Evolutionary conservation across 2,888 invertebrate genomes (phyloP).

Genomic region (Cancer borealis): DNA sequence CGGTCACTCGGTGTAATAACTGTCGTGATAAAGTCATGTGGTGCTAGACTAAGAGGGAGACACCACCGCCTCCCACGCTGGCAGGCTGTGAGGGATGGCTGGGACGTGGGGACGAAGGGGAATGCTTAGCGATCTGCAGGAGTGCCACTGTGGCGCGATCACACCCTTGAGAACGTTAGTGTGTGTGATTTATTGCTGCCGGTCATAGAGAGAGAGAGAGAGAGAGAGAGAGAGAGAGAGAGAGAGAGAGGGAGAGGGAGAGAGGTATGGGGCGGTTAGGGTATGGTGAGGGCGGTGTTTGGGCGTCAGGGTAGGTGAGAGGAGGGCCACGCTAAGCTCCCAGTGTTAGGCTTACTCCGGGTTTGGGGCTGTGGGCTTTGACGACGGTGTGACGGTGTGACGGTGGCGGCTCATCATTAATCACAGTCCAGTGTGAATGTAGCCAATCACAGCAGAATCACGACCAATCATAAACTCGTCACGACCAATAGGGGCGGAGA

Average conservation of each 20-base stretch:
- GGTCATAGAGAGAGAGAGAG: conserved; percentile 6
- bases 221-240: conserved; percentile 41
- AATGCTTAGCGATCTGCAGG: background rate
- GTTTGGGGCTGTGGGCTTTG: conserved; percentile 16
- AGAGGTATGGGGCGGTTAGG: background rate
- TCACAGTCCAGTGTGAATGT: conserved; percentile 64
- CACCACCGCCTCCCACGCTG: background rate
- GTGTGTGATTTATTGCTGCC: background rate
- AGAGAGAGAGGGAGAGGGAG: conserved; percentile 41
- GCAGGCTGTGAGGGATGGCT: background rate
- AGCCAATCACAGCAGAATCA: conserved; percentile 69
- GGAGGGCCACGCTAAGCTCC: background rate
- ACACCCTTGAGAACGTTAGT: background rate
- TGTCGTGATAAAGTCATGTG: background rate
- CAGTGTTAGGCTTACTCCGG: conserved; percentile 29
- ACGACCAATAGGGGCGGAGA: conserved; percentile 70
- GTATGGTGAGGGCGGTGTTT: background rate
- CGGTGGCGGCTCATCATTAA: conserved; percentile 69
- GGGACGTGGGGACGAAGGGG: background rate
- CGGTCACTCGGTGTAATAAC: background rate
- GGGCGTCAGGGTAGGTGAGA: background rate
- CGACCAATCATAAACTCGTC: conserved; percentile 67
- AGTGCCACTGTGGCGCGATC: background rate
- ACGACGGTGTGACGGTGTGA: conserved; percentile 38
- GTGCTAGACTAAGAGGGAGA: background rate